phyloP scores from a whole-genome alignment of 2,113 vertebrate species.

The Amazona vittata region DNA sequence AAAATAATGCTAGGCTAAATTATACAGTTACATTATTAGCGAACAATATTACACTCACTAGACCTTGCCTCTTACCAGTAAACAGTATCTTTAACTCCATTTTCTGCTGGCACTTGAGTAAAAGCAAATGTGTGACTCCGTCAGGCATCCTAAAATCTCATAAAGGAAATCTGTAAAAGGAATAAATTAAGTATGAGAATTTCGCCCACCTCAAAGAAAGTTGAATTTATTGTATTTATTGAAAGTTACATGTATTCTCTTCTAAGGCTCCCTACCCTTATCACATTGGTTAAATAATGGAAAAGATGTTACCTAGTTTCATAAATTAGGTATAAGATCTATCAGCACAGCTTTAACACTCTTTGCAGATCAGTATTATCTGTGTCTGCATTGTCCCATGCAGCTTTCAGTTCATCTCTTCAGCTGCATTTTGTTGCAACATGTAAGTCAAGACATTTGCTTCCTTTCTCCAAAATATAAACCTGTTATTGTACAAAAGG shows the following conservation, averaged over 20 bases:
- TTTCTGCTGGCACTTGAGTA: neutral
- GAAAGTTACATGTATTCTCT: neutral
- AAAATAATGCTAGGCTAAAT: neutral
- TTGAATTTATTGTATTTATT: neutral
- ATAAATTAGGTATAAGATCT: neutral
- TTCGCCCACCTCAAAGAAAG: neutral
- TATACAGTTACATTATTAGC: neutral
- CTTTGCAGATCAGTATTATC: neutral
- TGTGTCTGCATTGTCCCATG: neutral
- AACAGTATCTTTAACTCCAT: neutral
- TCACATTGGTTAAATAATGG: neutral
- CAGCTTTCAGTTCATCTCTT: neutral
- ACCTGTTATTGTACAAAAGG: neutral
- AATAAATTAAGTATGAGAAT: neutral
- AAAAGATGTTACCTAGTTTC: neutral
- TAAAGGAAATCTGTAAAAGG: neutral
- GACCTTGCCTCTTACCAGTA: neutral
- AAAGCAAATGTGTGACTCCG: neutral
- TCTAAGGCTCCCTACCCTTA: neutral
- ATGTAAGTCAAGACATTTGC: neutral
- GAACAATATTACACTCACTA: neutral
- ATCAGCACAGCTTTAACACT: conserved; percentile 17
- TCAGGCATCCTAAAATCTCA: neutral
- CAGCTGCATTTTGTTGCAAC: neutral
- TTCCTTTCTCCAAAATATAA: neutral